These are phyloP conservation scores for Cantharis nigra DNA, from an alignment of 2,888 invertebrate genomes.

Conservation along the genomic window DNA sequence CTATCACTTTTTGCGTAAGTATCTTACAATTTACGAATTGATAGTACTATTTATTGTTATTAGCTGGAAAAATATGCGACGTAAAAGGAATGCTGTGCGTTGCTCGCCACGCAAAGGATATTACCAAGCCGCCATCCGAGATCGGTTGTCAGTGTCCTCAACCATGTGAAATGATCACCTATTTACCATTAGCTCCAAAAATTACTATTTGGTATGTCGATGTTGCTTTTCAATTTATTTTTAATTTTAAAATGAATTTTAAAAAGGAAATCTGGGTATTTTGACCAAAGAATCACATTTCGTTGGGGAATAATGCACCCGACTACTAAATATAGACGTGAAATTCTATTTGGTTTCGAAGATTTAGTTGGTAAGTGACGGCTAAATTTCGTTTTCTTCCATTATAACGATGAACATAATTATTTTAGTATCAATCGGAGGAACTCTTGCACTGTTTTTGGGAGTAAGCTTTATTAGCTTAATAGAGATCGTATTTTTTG, in stretches of 20 bases:
- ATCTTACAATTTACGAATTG: background rate
- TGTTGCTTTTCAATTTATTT: background rate
- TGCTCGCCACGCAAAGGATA: slow-evolving; percentile 47
- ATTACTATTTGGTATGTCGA: slow-evolving; percentile 50
- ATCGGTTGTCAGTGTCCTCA: slow-evolving; percentile 56
- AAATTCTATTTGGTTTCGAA: slow-evolving; percentile 67
- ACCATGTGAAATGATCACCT: slow-evolving; percentile 55
- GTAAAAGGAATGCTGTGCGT: slow-evolving; percentile 62
- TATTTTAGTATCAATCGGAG: slow-evolving; percentile 64
- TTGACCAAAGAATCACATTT: slow-evolving; percentile 56
- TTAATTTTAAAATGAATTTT: background rate
- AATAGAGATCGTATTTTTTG: slow-evolving; percentile 63
- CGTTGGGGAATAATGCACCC: slow-evolving; percentile 61
- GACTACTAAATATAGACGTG: slow-evolving; percentile 62
- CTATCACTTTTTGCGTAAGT: slow-evolving; percentile 61
- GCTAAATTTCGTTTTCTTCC: background rate
- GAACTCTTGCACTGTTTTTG: slow-evolving; percentile 65
- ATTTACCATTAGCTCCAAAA: slow-evolving; percentile 52
- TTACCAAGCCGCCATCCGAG: slow-evolving; percentile 50
- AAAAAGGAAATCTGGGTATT: slow-evolving; percentile 23
- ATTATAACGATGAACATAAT: background rate
- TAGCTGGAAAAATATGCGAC: slow-evolving; percentile 59
- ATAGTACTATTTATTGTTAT: slow-evolving; percentile 21
- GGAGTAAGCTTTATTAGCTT: slow-evolving; percentile 68
- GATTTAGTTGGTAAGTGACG: slow-evolving; percentile 62